Conservation (phyloP, 2,888 invertebrate genomes). For the Daptonema setosum region DNA sequence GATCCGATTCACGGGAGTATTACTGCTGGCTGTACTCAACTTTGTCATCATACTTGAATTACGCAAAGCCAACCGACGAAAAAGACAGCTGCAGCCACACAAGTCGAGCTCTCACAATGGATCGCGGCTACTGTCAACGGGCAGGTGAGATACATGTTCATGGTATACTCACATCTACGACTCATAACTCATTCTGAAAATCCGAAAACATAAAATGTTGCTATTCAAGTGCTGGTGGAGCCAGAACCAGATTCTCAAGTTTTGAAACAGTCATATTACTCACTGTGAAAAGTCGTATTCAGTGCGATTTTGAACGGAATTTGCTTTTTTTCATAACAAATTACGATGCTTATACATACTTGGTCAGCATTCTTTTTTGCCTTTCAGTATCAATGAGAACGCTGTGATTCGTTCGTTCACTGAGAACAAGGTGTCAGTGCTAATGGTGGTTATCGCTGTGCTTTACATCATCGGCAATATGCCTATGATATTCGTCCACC, state of each 20-base stretch:
- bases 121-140: too few species aligned
- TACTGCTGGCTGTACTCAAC: slow-evolving; percentile 18
- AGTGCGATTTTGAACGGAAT: too few species aligned
- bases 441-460: slow-evolving; percentile 22
- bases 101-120: not conserved
- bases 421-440: slow-evolving; percentile 20
- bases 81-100: not conserved
- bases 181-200: too few species aligned
- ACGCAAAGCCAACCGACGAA: slow-evolving; percentile 11
- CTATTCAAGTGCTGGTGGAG: too few species aligned
- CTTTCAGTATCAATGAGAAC: slow-evolving; percentile 7
- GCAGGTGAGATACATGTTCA: too few species aligned
- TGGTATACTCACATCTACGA: too few species aligned
- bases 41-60: slow-evolving; percentile 17
- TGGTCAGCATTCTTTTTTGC: too few species aligned
- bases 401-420: slow-evolving; percentile 17
- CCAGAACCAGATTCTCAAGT: too few species aligned
- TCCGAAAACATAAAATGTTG: not conserved
- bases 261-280: too few species aligned
- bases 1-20: slow-evolving; percentile 15
- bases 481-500: slow-evolving; percentile 23
- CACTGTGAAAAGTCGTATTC: too few species aligned
- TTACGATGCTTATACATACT: too few species aligned
- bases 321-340: too few species aligned
- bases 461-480: slow-evolving; percentile 23